Percentiles rank a stretch among this genome's conserved stretches.
Conservation (phyloP, 2,113 vertebrate genomes). For the Choloepus hoffmanni region DNA sequence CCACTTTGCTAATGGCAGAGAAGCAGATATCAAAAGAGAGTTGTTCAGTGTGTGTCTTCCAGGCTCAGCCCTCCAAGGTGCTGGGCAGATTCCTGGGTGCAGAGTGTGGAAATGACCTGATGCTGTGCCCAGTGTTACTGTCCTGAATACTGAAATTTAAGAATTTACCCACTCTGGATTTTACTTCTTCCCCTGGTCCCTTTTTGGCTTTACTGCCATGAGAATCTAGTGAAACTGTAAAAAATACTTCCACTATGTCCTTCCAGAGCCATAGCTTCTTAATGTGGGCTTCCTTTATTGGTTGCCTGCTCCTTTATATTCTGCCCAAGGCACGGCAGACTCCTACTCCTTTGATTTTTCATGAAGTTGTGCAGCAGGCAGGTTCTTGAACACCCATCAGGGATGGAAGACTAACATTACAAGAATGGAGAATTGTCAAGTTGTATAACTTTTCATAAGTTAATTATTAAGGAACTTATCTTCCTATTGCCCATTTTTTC, state of each 20-base stretch:
- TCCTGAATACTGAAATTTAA: neutral
- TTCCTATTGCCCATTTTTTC: neutral
- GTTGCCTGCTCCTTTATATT: neutral
- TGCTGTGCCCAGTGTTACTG: neutral
- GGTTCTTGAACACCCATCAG: neutral
- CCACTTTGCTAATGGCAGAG: neutral
- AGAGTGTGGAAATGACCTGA: neutral
- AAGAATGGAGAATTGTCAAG: neutral
- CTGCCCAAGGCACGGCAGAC: neutral
- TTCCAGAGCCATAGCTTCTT: neutral
- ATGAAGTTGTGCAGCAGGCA: neutral
- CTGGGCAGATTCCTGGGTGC: neutral
- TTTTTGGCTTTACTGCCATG: neutral
- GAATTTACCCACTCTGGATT: neutral
- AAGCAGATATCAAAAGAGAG: neutral
- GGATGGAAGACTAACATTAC: neutral
- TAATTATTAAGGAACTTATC: neutral
- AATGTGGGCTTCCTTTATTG: rapidly evolving
- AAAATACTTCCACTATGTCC: neutral
- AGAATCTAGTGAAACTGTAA: neutral
- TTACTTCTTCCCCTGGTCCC: neutral
- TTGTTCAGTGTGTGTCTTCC: neutral
- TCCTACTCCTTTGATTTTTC: neutral
- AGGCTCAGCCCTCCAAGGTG: neutral
- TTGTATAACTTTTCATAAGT: neutral